Evolutionary conservation across 2,797 vertebrate species (phyloP).

Genomic region (Anabas testudineus): DNA sequence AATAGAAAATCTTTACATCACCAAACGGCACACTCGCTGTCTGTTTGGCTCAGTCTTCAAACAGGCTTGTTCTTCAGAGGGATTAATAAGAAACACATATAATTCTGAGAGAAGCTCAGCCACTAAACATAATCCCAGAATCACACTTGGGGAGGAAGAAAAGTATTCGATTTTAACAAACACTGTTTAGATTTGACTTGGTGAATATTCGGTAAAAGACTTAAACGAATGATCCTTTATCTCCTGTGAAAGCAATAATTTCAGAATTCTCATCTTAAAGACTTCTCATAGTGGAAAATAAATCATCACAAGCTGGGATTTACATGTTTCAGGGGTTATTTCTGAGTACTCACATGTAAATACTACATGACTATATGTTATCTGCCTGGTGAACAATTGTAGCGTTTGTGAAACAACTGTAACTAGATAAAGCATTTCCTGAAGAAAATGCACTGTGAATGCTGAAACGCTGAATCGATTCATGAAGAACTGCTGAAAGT

Average conservation of each 20-base stretch:
- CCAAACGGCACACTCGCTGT: slow-evolving; percentile 16
- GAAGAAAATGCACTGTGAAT: too few species aligned
- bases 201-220: slow-evolving; percentile 10
- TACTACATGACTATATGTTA: too few species aligned
- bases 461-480: too few species aligned
- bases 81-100: slow-evolving; percentile 61
- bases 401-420: too few species aligned
- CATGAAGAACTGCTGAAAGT: too few species aligned
- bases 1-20: slow-evolving; percentile 5
- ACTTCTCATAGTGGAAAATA: not conserved
- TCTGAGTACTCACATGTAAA: slow-evolving; percentile 7
- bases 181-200: slow-evolving; percentile 23
- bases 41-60: slow-evolving; percentile 23
- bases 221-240: slow-evolving; percentile 9
- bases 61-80: slow-evolving; percentile 48
- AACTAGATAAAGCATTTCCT: too few species aligned
- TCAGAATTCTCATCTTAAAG: not conserved
- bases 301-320: too few species aligned
- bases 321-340: too few species aligned
- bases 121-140: slow-evolving; percentile 53
- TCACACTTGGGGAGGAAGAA: not conserved
- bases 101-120: slow-evolving; percentile 45
- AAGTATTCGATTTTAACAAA: not conserved
- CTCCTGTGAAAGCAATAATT: not conserved
- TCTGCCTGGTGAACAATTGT: too few species aligned